phyloP scores from a whole-genome alignment of 2,113 vertebrate species.

The Stegastes partitus region DNA sequence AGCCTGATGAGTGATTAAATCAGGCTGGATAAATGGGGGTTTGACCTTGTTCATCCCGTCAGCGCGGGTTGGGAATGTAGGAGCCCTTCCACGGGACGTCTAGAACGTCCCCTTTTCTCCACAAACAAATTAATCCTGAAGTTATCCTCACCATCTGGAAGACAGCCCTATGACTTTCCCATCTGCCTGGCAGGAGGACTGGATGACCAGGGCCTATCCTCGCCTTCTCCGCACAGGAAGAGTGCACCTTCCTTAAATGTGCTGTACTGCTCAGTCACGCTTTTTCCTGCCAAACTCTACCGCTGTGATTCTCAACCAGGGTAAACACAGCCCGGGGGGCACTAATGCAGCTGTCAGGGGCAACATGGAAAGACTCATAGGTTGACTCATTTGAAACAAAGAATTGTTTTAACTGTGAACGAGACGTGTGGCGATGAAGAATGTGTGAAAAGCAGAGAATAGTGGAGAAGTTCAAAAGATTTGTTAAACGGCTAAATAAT shows the following conservation, averaged over 20 bases:
- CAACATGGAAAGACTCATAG: background rate
- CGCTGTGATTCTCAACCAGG: slow-evolving; percentile 7
- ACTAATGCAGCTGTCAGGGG: background rate
- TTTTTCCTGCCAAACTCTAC: slow-evolving; percentile 24
- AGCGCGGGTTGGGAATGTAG: slow-evolving; percentile 43
- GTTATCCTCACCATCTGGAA: slow-evolving; percentile 58
- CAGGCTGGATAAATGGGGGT: slow-evolving; percentile 13
- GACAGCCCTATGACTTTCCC: slow-evolving; percentile 72
- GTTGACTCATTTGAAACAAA: background rate
- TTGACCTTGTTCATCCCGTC: slow-evolving; percentile 22
- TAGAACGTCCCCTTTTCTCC: slow-evolving; percentile 41
- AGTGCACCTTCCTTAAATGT: slow-evolving; percentile 41
- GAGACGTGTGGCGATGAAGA: no score
- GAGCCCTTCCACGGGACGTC: slow-evolving; percentile 42
- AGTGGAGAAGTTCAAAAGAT: no score
- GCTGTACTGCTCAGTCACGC: slow-evolving; percentile 18
- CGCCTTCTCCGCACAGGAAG: slow-evolving; percentile 41
- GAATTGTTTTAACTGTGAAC: no score
- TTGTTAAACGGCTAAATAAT: no score
- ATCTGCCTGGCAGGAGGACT: slow-evolving; percentile 65
- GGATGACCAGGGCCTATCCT: slow-evolving; percentile 37
- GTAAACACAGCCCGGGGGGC: background rate
- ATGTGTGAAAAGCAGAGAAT: no score
- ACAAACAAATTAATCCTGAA: slow-evolving; percentile 71
- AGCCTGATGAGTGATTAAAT: slow-evolving; percentile 30